Evolutionary conservation across 2,888 invertebrate genomes (phyloP), one percentile per base, ranked within the genome.

Genomic region (Sepiola atlantica): DNA sequence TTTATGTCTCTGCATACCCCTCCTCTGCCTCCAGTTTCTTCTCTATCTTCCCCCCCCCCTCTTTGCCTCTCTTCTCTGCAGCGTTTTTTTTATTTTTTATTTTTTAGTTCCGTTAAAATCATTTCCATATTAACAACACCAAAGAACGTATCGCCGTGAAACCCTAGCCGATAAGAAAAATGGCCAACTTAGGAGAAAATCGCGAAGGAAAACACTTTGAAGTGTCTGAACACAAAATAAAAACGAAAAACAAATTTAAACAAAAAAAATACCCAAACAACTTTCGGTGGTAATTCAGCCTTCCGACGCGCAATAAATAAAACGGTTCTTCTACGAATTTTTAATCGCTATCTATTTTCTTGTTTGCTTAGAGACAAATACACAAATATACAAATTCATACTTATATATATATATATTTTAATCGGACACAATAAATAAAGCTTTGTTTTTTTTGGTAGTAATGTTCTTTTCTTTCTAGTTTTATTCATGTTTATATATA

Each of bases 41-140:
- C 45, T 45, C 45, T 45, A 2, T 45, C 45, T 45, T 8, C 8
- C 45, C 8, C 8, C 8, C 45, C n/a, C 77, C n/a, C 77, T 14
- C 32, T 77, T 0, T 18, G 0, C 8, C n/a, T n/a, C 12, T n/a
- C 32, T 61, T n/a, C n/a, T 18, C n/a, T 77, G 77, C 32, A 3
- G 14, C 77, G 77, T 77, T n/a, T 77, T 77, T n/a, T n/a, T n/a
- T n/a, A n/a, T n/a, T n/a, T n/a, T n/a, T n/a, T n/a, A n/a, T n/a
- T n/a, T n/a, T 21, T 77, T 32, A 77, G 77, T n/a, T 20, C 77
- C 32, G 77, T 77, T 77, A 77, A 77, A 77, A 77, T n/a, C 16
- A n/a, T 77, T 77, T 77, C 77, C 77, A 77, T 77, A 77, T 77
- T 77, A 77, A 77, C 77, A 77, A 77, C 77, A 77, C 32, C 77